Conservation (phyloP, 2,888 invertebrate species). For the Pristionchus entomophagus region DNA sequence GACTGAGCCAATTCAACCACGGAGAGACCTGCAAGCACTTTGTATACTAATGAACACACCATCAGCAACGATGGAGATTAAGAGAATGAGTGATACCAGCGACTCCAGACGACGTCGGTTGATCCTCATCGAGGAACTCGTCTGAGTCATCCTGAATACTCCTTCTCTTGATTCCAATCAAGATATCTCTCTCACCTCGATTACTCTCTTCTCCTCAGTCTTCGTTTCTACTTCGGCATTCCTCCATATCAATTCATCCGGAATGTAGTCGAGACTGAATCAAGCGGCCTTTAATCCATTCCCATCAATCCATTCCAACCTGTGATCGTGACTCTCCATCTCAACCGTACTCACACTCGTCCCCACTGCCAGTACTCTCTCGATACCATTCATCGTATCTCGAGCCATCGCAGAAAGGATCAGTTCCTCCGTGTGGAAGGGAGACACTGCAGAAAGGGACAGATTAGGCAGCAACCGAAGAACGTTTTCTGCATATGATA, state of each 20-base stretch:
- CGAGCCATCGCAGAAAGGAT: neutral
- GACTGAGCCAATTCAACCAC: slow-evolving; percentile 26
- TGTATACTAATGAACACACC: too few species aligned
- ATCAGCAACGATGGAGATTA: too few species aligned
- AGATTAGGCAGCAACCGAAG: neutral
- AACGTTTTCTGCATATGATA: too few species aligned
- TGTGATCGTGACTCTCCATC: slow-evolving; percentile 33
- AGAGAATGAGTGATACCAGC: too few species aligned
- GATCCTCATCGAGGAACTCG: neutral
- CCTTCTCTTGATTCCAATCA: neutral
- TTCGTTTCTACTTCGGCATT: slow-evolving; percentile 10
- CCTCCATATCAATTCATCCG: slow-evolving; percentile 21
- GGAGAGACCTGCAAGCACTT: slow-evolving; percentile 11
- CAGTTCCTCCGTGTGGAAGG: slow-evolving; percentile 16
- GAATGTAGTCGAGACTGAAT: slow-evolving; percentile 17
- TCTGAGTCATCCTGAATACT: neutral
- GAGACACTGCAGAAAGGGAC: neutral
- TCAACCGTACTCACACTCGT: neutral
- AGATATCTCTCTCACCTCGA: neutral
- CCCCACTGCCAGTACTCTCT: slow-evolving; percentile 4
- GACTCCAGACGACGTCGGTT: neutral
- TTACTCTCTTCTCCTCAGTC: slow-evolving; percentile 1
- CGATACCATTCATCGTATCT: slow-evolving; percentile 28
- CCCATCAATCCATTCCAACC: neutral
- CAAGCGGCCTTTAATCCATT: neutral